Conservation (phyloP, 2,113 vertebrate genomes). For the Gallinago jamesoni region DNA sequence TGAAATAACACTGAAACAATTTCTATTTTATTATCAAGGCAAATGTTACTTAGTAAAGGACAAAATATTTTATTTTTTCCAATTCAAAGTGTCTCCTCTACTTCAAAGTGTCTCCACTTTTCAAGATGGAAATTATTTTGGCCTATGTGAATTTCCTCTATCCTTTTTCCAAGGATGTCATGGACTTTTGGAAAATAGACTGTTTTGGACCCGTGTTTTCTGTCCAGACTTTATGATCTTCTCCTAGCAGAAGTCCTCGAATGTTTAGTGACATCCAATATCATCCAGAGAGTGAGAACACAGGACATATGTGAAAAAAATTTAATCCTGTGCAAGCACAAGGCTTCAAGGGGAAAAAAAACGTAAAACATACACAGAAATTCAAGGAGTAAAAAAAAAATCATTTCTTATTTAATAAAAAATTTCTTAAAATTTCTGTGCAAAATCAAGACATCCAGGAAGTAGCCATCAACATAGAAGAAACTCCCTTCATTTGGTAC, state of each 20-base stretch:
- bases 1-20: neutral
- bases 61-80: neutral
- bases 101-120: neutral
- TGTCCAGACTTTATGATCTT: neutral
- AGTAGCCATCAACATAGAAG: neutral
- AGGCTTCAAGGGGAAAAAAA: neutral
- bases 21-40: neutral
- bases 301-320: neutral
- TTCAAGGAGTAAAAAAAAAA: accelerated
- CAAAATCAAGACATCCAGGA: neutral
- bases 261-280: neutral
- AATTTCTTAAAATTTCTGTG: neutral
- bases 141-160: neutral
- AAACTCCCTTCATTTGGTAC: neutral
- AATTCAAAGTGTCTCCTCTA: neutral
- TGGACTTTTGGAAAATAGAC: neutral
- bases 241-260: neutral
- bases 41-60: neutral
- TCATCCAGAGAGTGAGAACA: neutral
- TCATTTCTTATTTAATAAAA: neutral
- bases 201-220: neutral
- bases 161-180: neutral
- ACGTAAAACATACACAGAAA: neutral
- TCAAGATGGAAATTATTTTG: neutral
- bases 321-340: neutral